A percentile compares a stretch with the other conserved stretches of the same genome.
phyloP scores from a whole-genome alignment of 2,888 invertebrate genomes.

The Phyto melanocephala region DNA sequence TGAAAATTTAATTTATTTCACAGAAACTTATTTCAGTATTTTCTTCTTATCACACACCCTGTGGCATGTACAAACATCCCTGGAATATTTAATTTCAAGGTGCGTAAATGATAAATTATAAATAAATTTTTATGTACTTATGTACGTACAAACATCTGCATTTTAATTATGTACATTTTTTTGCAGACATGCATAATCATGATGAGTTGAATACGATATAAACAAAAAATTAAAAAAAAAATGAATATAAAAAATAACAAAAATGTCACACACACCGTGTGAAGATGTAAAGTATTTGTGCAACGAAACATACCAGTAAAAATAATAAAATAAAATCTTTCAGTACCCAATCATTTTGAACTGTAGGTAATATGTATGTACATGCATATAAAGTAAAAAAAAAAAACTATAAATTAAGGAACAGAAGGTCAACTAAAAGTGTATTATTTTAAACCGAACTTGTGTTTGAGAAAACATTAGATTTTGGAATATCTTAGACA shows the following conservation, averaged over 20 bases:
- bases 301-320: not conserved
- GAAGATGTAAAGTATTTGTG: not conserved
- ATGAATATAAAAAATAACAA: not conserved
- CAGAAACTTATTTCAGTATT: not conserved
- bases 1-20: constrained; percentile 35
- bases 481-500: too few relatives aligned
- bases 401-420: too few relatives aligned
- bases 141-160: constrained; percentile 1
- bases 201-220: constrained; percentile 20
- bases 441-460: too few relatives aligned
- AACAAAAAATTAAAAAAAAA: not conserved
- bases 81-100: constrained; percentile 56
- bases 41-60: constrained; percentile 27
- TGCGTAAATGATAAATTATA: constrained; percentile 42
- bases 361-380: too few relatives aligned
- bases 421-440: too few relatives aligned
- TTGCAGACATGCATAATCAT: constrained; percentile 48
- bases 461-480: too few relatives aligned
- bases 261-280: constrained; percentile 45
- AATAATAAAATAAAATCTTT: not conserved
- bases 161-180: constrained; percentile 9
- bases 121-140: not conserved
- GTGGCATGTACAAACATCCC: constrained; percentile 29
- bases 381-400: too few relatives aligned
- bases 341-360: not conserved